Conservation (phyloP, 2,113 vertebrate species). For the Panthera tigris region DNA sequence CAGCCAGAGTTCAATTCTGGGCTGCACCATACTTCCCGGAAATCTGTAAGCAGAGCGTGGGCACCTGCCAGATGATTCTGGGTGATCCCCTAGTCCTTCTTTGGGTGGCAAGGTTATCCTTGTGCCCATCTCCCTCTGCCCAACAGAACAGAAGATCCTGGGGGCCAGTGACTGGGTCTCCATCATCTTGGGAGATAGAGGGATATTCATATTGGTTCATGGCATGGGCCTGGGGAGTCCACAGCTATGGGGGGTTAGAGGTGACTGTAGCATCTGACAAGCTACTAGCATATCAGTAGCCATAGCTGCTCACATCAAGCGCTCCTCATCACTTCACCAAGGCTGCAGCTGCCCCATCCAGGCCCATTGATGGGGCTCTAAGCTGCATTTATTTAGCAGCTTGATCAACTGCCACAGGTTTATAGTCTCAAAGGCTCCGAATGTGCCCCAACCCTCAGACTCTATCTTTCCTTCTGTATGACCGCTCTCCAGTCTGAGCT, state of each 20-base stretch:
- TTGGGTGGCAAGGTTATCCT: not conserved
- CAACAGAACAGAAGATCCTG: not conserved
- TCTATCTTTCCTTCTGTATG: not conserved
- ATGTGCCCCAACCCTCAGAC: no score
- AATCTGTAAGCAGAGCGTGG: not conserved
- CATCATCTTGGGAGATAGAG: not conserved
- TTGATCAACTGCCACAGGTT: not conserved
- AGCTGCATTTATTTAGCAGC: not conserved
- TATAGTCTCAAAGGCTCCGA: not conserved
- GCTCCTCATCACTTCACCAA: no score
- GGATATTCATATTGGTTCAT: not conserved
- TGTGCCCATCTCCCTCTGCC: not conserved
- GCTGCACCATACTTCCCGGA: not conserved
- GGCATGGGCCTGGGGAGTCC: not conserved
- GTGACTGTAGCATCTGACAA: not conserved
- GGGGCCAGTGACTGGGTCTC: not conserved
- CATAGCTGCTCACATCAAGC: not conserved
- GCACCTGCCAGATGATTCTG: not conserved
- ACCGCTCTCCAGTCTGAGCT: rapidly evolving
- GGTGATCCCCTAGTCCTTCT: not conserved
- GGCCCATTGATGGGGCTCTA: not conserved
- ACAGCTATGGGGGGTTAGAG: not conserved
- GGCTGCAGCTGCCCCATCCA: not conserved
- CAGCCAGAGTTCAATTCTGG: not conserved
- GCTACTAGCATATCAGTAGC: not conserved